A percentile compares a stretch with the other conserved stretches of the same genome.
Evolutionary conservation across 2,113 vertebrate genomes (phyloP).

Genomic region (Ochotona princeps): DNA sequence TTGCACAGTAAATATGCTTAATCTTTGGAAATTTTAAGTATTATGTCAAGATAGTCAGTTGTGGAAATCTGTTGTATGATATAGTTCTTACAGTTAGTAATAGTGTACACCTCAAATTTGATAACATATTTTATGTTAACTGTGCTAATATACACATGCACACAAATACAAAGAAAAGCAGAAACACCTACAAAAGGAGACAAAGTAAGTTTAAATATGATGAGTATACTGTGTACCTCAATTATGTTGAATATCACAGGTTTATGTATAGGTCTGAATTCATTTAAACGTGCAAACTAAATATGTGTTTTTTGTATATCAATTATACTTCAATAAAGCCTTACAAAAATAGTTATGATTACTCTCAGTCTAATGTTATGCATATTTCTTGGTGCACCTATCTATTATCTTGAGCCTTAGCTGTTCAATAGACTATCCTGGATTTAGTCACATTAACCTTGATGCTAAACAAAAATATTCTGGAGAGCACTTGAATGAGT

Average conservation of each 20-base stretch:
- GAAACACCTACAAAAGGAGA: background rate
- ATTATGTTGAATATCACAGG: no score
- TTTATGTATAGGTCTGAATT: background rate
- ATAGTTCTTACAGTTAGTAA: background rate
- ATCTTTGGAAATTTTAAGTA: conserved; percentile 40
- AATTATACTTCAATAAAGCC: background rate
- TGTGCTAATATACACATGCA: background rate
- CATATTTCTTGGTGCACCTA: background rate
- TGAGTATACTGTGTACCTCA: background rate
- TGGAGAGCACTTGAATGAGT: background rate
- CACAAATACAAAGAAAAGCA: background rate
- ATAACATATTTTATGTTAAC: background rate
- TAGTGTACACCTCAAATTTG: background rate
- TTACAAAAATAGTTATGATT: background rate
- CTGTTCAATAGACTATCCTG: background rate
- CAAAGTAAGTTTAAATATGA: background rate
- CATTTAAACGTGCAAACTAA: background rate
- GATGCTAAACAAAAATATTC: background rate
- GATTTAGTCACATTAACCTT: background rate
- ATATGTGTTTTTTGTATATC: background rate
- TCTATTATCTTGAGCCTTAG: background rate
- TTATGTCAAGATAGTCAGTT: background rate
- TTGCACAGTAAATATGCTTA: background rate
- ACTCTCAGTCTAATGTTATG: background rate
- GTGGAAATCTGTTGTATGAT: background rate